Conservation (phyloP, 2,113 vertebrate species). For the Petrocephalus zakoni region DNA sequence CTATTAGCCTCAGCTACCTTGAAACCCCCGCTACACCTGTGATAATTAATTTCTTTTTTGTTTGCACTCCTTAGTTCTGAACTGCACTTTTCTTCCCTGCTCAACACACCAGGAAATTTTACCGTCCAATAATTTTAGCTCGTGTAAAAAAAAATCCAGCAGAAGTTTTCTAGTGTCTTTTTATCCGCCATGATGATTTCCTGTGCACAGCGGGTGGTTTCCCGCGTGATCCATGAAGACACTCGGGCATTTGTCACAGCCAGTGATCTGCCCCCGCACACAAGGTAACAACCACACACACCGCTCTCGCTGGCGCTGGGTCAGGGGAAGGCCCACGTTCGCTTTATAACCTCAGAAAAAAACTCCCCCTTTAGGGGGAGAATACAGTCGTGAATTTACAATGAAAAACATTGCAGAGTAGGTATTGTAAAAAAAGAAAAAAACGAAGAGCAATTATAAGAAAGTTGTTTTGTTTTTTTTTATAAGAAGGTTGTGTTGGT, state of each 20-base stretch:
- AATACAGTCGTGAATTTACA: not conserved
- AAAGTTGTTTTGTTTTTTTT: not conserved
- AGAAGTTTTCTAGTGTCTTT: not conserved
- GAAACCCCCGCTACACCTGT: not conserved
- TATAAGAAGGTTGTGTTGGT: not conserved
- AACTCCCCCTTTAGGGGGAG: not conserved
- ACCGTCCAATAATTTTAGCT: not conserved
- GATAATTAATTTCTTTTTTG: not conserved
- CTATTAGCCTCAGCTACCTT: not conserved
- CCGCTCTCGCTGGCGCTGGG: not conserved
- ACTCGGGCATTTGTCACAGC: not conserved
- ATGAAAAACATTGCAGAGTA: not conserved
- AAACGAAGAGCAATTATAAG: not conserved
- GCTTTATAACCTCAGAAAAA: not conserved
- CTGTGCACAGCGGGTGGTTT: not conserved
- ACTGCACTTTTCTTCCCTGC: not conserved
- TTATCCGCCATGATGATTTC: not conserved
- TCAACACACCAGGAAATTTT: not conserved
- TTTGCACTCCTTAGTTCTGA: not conserved
- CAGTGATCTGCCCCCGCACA: not conserved
- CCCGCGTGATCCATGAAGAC: not conserved
- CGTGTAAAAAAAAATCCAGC: not conserved
- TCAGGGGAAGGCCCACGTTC: not conserved
- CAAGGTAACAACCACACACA: not conserved
- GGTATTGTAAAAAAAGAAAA: not conserved